A percentile compares a stretch with the other conserved stretches of the same genome.
Conservation (phyloP, 2,888 invertebrate species). For the Ramazzottius varieornatus region DNA sequence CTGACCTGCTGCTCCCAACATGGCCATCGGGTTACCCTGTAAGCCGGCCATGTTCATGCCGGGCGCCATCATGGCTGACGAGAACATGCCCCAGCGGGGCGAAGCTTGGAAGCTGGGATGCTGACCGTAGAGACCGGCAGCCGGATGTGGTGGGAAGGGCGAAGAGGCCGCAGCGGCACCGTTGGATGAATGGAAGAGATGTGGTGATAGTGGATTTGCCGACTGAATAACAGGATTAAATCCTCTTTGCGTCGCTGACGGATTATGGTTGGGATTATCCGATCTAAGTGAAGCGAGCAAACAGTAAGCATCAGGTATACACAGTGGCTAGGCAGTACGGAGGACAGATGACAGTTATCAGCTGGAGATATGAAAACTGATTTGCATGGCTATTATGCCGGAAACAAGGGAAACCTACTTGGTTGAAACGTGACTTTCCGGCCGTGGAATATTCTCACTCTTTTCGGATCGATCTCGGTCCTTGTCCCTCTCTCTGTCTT, state of each 20-base stretch:
- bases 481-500: background rate
- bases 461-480: background rate
- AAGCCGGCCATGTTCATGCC: background rate
- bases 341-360: too few relatives aligned
- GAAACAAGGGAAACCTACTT: too few relatives aligned
- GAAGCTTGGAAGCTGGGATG: background rate
- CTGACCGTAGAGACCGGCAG: background rate
- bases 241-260: background rate
- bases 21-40: background rate
- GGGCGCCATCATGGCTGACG: background rate
- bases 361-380: too few relatives aligned
- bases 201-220: background rate
- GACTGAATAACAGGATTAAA: background rate
- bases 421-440: background rate
- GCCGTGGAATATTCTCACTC: background rate
- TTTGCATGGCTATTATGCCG: too few relatives aligned
- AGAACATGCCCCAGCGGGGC: background rate
- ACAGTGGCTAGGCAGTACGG: too few relatives aligned
- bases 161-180: background rate
- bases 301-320: too few relatives aligned
- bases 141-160: background rate
- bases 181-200: background rate
- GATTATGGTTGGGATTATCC: background rate
- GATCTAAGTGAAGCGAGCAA: background rate
- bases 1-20: background rate